Percentiles rank a stretch among this genome's conserved stretches.
phyloP scores from a whole-genome alignment of 2,888 invertebrate genomes.

The Noctua janthe region DNA sequence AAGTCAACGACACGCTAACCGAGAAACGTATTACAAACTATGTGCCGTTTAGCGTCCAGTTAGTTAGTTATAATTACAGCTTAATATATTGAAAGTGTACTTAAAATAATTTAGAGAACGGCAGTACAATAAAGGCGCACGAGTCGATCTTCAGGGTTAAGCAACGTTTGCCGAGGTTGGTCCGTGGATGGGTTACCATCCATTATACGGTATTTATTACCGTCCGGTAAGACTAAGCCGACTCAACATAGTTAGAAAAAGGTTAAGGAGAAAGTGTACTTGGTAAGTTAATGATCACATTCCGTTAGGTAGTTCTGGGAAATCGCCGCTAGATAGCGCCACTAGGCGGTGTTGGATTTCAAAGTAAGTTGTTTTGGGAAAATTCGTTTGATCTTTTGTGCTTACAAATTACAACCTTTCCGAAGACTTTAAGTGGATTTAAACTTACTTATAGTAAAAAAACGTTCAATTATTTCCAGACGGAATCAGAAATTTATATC shows the following conservation, averaged over 20 bases:
- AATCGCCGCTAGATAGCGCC: slow-evolving; percentile 36
- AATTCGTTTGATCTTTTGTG: background rate
- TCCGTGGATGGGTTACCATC: background rate
- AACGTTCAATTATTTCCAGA: background rate
- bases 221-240: background rate
- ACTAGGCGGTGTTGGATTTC: background rate
- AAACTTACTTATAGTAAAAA: background rate
- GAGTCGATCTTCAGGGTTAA: background rate
- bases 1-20: slow-evolving; percentile 49
- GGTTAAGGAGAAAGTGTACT: background rate
- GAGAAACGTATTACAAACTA: slow-evolving; percentile 40
- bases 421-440: background rate
- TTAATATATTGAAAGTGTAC: slow-evolving; percentile 6
- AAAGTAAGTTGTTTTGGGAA: background rate
- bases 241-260: background rate
- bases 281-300: background rate
- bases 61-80: slow-evolving; percentile 14
- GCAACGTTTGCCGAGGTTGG: background rate
- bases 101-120: background rate
- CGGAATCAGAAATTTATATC: background rate
- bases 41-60: slow-evolving; percentile 29
- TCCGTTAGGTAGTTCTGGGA: slow-evolving; percentile 7
- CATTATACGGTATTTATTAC: background rate
- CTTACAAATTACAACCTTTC: background rate
- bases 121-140: background rate